Evolutionary conservation across 2,888 invertebrate genomes (phyloP).

Genomic region (Galerucella nymphaeae): DNA sequence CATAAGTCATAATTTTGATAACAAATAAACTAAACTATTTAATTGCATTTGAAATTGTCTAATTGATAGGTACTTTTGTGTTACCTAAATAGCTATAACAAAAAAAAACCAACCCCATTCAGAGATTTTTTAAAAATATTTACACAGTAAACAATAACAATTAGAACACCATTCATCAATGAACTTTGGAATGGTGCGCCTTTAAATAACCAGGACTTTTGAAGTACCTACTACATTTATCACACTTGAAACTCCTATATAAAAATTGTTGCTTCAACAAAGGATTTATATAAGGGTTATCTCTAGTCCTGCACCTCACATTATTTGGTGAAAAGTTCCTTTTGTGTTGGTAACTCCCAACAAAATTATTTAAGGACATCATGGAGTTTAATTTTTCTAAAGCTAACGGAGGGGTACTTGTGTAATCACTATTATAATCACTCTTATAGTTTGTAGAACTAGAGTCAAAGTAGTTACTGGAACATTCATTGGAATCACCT

Average conservation of each 20-base stretch:
- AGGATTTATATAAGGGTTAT: slow-evolving; percentile 63
- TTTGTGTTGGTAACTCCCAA: slow-evolving; percentile 50
- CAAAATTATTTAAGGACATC: slow-evolving; percentile 54
- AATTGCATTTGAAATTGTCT: neutral
- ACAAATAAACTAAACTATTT: slow-evolving; percentile 1
- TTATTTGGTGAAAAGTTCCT: slow-evolving; percentile 56
- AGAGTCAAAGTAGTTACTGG: slow-evolving; percentile 12
- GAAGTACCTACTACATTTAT: slow-evolving; percentile 61
- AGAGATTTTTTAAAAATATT: slow-evolving; percentile 11
- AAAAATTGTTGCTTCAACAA: slow-evolving; percentile 61
- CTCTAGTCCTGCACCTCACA: slow-evolving; percentile 59
- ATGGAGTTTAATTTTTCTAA: slow-evolving; percentile 46
- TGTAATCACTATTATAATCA: slow-evolving; percentile 35
- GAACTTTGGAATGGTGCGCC: slow-evolving; percentile 63
- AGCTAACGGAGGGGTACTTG: slow-evolving; percentile 26
- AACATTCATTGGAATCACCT: slow-evolving; percentile 28
- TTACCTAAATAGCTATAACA: slow-evolving; percentile 1
- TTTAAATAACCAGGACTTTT: slow-evolving; percentile 64
- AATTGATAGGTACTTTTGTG: neutral
- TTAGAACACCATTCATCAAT: slow-evolving; percentile 45
- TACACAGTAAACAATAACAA: slow-evolving; percentile 22
- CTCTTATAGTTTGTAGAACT: slow-evolving; percentile 23
- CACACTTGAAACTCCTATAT: slow-evolving; percentile 61
- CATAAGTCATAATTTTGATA: neutral
- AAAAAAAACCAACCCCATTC: slow-evolving; percentile 3